Evolutionary conservation across 2,113 vertebrate species (phyloP).

Genomic region (Pygoscelis adeliae): DNA sequence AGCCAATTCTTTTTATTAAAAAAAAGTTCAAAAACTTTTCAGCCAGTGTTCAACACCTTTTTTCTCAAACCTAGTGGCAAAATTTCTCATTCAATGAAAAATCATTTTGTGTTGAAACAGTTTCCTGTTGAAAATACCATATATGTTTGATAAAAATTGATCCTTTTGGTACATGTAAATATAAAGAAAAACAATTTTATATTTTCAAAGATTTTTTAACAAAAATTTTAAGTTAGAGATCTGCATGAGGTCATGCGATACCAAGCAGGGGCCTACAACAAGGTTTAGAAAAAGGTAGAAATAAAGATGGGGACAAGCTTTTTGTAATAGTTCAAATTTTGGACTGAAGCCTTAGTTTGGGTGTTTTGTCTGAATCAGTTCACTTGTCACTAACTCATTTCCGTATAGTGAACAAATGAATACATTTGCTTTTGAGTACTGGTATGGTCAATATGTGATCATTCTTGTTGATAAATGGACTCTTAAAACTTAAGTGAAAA

Average conservation of each 20-base stretch:
- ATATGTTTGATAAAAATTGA: not conserved
- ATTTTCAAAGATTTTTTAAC: not conserved
- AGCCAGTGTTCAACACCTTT: not conserved
- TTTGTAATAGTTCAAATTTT: not conserved
- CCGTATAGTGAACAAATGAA: not conserved
- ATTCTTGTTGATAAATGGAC: constrained; percentile 30
- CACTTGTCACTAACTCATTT: constrained; percentile 20
- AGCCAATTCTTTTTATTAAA: not conserved
- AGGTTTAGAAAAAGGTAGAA: not conserved
- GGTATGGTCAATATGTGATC: constrained; percentile 17
- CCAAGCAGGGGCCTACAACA: not conserved
- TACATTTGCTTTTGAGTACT: constrained; percentile 8
- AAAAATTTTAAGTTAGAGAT: not conserved
- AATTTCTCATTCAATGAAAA: not conserved
- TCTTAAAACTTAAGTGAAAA: constrained; percentile 32
- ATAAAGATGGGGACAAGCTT: not conserved
- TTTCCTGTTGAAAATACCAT: not conserved
- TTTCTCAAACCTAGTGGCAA: not conserved
- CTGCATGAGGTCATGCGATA: not conserved
- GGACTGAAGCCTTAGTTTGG: not conserved
- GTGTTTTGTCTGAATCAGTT: constrained; percentile 7
- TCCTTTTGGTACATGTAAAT: not conserved
- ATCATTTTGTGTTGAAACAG: not conserved
- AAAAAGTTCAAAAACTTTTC: not conserved
- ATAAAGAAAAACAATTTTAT: not conserved